Percentiles rank a stretch among this genome's conserved stretches.
These are phyloP conservation scores for Florisuga fusca DNA, from an alignment of 2,797 vertebrate species.

Conservation along the genomic window DNA sequence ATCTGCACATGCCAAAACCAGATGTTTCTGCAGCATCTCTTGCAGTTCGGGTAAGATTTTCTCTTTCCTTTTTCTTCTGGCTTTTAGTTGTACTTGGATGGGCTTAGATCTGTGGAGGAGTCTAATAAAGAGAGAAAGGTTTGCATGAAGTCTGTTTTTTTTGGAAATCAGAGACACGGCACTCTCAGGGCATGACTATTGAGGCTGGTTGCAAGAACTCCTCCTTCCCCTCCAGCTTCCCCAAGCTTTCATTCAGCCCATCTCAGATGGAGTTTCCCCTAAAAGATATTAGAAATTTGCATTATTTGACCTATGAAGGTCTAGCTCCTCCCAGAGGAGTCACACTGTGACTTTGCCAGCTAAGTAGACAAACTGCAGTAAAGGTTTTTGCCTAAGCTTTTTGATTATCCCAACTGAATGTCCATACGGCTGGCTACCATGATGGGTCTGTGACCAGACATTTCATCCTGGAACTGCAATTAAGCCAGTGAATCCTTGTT, in stretches of 20 bases:
- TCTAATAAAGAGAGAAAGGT: background rate
- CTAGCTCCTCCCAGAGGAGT: fast-evolving
- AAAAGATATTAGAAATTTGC: background rate
- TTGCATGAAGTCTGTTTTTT: background rate
- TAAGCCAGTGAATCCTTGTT: background rate
- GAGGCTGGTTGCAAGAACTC: background rate
- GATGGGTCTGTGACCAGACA: background rate
- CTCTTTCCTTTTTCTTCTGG: background rate
- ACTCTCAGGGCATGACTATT: background rate
- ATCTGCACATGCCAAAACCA: background rate
- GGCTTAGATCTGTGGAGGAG: background rate
- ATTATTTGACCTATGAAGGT: background rate
- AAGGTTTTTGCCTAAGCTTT: background rate
- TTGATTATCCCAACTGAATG: fast-evolving
- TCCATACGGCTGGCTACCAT: background rate
- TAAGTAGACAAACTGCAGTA: background rate
- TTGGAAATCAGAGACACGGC: background rate
- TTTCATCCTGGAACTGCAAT: background rate
- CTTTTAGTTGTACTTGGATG: background rate
- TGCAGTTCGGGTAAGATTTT: background rate
- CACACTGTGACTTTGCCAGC: background rate
- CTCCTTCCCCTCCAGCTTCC: background rate
- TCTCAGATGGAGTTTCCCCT: background rate
- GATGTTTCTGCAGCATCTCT: background rate
- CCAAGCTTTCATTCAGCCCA: background rate